Evolutionary conservation across 1,140 invertebrate species (phyloP).

Genomic region (Fopius arisanus): DNA sequence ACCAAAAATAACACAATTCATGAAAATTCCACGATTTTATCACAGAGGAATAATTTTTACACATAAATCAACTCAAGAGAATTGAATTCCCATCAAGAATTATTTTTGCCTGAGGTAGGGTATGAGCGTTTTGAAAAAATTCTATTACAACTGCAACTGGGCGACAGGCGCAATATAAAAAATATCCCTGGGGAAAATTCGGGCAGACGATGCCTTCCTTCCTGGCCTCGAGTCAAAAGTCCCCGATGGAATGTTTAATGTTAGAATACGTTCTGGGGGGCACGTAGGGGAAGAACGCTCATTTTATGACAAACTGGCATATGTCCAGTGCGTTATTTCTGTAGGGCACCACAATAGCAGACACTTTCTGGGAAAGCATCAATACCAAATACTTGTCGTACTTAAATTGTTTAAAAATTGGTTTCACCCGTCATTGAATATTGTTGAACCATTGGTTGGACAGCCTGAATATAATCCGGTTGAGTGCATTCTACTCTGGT

Average conservation of each 20-base stretch:
- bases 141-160: too few relatives aligned
- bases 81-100: too few relatives aligned
- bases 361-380: neutral
- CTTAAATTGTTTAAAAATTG: neutral
- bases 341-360: neutral
- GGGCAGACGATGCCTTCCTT: neutral
- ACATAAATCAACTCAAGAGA: too few relatives aligned
- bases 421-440: too few relatives aligned
- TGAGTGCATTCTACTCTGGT: neutral
- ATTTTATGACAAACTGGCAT: neutral
- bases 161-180: neutral
- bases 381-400: neutral
- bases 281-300: neutral
- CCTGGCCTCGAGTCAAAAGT: neutral
- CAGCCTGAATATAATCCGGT: neutral
- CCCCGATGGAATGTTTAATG: neutral
- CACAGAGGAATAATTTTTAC: too few relatives aligned
- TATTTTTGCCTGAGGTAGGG: too few relatives aligned
- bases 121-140: too few relatives aligned
- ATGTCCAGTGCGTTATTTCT: neutral
- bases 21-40: too few relatives aligned
- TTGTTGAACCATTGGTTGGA: neutral
- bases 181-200: neutral
- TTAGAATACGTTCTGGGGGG: neutral
- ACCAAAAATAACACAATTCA: too few relatives aligned